Evolutionary conservation across 1,140 invertebrate species (phyloP).

Genomic region (Drosophila kepulauana): DNA sequence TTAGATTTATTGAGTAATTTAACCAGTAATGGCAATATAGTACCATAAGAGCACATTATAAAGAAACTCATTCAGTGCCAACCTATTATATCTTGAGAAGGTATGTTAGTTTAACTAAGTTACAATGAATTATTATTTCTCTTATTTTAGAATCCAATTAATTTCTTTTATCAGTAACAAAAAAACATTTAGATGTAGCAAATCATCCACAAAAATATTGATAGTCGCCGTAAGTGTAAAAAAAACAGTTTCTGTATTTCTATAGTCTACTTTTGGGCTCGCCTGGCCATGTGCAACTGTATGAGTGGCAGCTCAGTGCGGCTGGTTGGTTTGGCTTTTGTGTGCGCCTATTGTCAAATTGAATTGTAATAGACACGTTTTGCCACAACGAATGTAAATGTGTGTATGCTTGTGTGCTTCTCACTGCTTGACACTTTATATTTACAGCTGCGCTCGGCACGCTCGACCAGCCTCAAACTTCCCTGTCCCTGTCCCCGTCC

Average conservation of each 20-base stretch:
- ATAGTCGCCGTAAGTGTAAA: constrained; percentile 1
- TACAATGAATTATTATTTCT: too few relatives aligned
- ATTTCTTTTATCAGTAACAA: too few relatives aligned
- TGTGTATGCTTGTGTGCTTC: constrained; percentile 28
- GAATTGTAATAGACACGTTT: constrained; percentile 83
- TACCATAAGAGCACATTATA: too few relatives aligned
- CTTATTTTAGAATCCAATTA: too few relatives aligned
- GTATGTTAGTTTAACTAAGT: too few relatives aligned
- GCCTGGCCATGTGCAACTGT: constrained; percentile 21
- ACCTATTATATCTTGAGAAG: too few relatives aligned
- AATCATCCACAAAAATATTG: not conserved
- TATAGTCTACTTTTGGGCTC: constrained; percentile 55
- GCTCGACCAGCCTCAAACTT: constrained; percentile 55
- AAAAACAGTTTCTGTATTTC: constrained; percentile 20
- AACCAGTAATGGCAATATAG: too few relatives aligned
- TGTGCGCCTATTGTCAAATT: constrained; percentile 83
- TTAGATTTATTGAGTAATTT: too few relatives aligned
- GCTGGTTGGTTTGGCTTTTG: constrained; percentile 74
- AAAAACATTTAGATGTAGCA: not conserved
- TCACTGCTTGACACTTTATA: constrained; percentile 72
- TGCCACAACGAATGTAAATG: constrained; percentile 44
- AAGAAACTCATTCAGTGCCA: too few relatives aligned
- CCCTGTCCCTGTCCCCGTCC: not conserved
- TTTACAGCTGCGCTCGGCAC: constrained; percentile 76
- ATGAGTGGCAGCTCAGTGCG: constrained; percentile 63